Evolutionary conservation across 2,113 vertebrate genomes (phyloP), one percentile per base, ranked within the genome.

Genomic region (Siphamia tubifer): DNA sequence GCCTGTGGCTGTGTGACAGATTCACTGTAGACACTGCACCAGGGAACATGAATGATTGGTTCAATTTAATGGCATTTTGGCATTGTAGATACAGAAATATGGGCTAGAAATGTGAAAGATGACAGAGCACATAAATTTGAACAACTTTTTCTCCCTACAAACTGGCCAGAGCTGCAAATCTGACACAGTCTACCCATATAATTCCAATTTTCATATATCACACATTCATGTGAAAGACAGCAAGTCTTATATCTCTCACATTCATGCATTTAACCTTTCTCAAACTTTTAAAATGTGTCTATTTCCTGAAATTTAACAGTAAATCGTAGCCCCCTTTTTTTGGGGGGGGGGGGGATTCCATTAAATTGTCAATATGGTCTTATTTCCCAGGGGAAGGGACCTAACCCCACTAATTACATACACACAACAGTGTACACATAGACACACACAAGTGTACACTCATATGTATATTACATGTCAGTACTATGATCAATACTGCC

Each of bases 331-430:
- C 27, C 9, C 30, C n/a, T n/a, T n/a, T n/a, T n/a, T n/a, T n/a
- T n/a, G n/a, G n/a, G n/a, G n/a, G 45, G 8, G 24, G 8, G 21
- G 21, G n/a, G 43, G 25, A 31, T 30, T n/a, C 42, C 63, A 74
- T 69, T 43, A 76, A 73, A 24, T 51, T 31, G 32, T 53, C 68
- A 43, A 77, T 77, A 17, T 42, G 27, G 32, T 48, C 68, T 81
- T 71, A 90, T 90, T 88, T 90, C 88, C 84, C 84, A 47, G 10
- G 56, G 36, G 86, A 61, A 10, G 15, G 25, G 16, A 55, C 42
- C 0, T 76, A 81, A 79, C 77, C 77, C 16, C 39, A 71, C 38
- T 66, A 69, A 78, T 79, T 55, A 76, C 44, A 68, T 15, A 48
- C 40, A 62, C 16, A 68, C 51, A 77, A 28, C 38, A 54, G 51